phyloP scores from a whole-genome alignment of 2,888 invertebrate genomes.

The Sminthurides aquaticus region DNA sequence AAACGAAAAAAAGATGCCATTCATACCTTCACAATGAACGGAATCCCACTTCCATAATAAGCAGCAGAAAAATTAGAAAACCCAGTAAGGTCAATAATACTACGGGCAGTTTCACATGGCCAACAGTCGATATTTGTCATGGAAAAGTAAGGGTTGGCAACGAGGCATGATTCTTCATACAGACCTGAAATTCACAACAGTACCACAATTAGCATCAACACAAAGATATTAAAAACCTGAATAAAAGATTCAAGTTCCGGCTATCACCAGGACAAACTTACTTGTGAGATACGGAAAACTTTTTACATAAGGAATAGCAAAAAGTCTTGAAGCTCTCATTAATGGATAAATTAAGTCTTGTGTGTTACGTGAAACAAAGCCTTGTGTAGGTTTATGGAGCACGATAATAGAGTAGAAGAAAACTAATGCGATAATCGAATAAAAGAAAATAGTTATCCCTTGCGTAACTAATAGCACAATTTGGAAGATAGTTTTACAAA shows the following conservation, averaged over 20 bases:
- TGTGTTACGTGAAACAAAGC: slow-evolving; percentile 61
- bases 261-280: slow-evolving; percentile 46
- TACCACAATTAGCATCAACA: slow-evolving; percentile 7
- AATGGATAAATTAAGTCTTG: slow-evolving; percentile 76
- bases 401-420: slow-evolving; percentile 50
- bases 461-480: not conserved
- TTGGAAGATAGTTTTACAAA: too few relatives aligned
- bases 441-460: not conserved
- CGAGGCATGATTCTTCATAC: slow-evolving; percentile 75
- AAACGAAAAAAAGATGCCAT: too few relatives aligned
- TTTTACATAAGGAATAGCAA: slow-evolving; percentile 68
- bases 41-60: slow-evolving; percentile 52
- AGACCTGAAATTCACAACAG: slow-evolving; percentile 54
- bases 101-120: slow-evolving; percentile 66
- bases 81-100: slow-evolving; percentile 60
- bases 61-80: slow-evolving; percentile 52
- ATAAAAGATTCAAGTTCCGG: too few relatives aligned
- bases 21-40: slow-evolving; percentile 53
- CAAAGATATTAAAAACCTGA: too few relatives aligned
- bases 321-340: slow-evolving; percentile 61
- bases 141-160: slow-evolving; percentile 75
- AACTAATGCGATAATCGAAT: slow-evolving; percentile 45
- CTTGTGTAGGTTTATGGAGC: slow-evolving; percentile 59
- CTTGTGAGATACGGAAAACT: slow-evolving; percentile 66
- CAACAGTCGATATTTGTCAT: slow-evolving; percentile 76